Conservation (phyloP, 2,113 vertebrate species). For the Callocephalon fimbriatum region DNA sequence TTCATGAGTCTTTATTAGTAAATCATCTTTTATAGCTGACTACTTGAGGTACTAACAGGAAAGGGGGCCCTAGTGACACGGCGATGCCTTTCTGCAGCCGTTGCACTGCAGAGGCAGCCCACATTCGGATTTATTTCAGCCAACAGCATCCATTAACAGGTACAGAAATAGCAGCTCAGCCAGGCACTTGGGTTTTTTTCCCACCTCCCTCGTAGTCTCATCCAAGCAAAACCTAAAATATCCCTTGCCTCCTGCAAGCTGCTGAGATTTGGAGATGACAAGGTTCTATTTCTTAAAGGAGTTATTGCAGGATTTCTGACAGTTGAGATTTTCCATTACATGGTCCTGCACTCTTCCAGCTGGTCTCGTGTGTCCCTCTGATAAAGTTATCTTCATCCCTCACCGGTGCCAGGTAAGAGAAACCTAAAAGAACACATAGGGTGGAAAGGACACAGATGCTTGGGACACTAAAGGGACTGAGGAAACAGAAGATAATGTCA, state of each 20-base stretch:
- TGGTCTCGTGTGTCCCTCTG: background rate
- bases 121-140: conserved; percentile 5
- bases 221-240: conserved; percentile 52
- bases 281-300: background rate
- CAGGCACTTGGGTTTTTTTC: background rate
- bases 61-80: background rate
- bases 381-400: background rate
- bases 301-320: background rate
- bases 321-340: background rate
- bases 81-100: background rate
- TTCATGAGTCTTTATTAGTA: background rate
- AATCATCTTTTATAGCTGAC: background rate
- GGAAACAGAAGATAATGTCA: background rate
- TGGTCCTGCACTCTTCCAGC: background rate
- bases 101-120: background rate
- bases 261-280: background rate
- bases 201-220: background rate
- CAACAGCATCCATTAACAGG: conserved; percentile 14
- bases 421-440: background rate
- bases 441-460: background rate
- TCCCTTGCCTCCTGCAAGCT: conserved; percentile 29
- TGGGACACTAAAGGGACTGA: accelerated
- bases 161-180: conserved; percentile 57
- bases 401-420: background rate
- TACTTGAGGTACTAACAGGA: background rate